Base-by-base conservation (phyloP, 1,140 invertebrate species). In the Sinonovacula constricta region DNA sequence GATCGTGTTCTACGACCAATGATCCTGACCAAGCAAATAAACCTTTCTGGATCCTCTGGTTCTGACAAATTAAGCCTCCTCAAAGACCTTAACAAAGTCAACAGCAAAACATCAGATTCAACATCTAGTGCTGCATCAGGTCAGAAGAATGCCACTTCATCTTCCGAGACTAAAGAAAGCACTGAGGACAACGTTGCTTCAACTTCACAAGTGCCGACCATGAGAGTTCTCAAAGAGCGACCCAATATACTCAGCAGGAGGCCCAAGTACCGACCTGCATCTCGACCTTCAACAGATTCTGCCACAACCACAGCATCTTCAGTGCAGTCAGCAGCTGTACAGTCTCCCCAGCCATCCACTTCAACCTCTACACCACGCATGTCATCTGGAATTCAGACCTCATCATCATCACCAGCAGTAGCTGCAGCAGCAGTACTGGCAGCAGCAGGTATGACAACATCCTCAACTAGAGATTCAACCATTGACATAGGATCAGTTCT, bases 191-290 rank as follows among this genome's bases (percentile, higher is more conserved):
- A 53, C 67, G 51, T 63, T 62, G 5, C 72, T 67, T 31, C 72
- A 60, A 63, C 68, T 59, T 4, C 63, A 70, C 33, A 79, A 79
- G 51, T 51, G 65, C 26, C 33, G 3, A n/a, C 53, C 0, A 18
- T 62, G n/a, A 33, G 62, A 4, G 63, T 67, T 28, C 76, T 71
- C 26, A 84, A 79, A 28, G 88, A 89, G 4, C 74, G 88, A 39
- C 89, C 90, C 30, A 90, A 89, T 68, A 90, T 90, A 49, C 70
- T 90, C 45, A 84, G 88, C 54, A 85, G 86, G 65, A 79, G 86
- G 22, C 84, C 83, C 49, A 80, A 79, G 34, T 89, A 80, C 89
- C 95, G 95, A 89, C 94, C 95, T 26, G 49, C 63, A 28, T 65
- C 68, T 45, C 60, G 74, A 45, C 54, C 57, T 28, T 49, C 67